These are phyloP conservation scores for Actias luna DNA, from an alignment of 2,888 invertebrate species.

Conservation along the genomic window DNA sequence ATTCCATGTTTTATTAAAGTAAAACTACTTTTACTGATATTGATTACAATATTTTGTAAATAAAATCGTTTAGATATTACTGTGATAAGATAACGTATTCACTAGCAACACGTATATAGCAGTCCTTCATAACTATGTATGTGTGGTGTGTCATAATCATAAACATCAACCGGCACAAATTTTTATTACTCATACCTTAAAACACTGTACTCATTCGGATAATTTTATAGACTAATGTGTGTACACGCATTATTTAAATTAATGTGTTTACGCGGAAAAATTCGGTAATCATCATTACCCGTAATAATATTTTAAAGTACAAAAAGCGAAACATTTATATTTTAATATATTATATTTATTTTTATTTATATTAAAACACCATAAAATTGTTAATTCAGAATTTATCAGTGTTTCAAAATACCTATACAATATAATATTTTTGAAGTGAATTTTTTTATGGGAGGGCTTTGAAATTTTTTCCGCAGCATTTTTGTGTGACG, in stretches of 20 bases:
- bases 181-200: slow-evolving; percentile 1
- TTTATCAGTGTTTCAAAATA: too few relatives aligned
- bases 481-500: too few relatives aligned
- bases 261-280: neutral
- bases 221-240: neutral
- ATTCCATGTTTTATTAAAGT: too few relatives aligned
- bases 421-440: too few relatives aligned
- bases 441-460: too few relatives aligned
- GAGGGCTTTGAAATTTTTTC: too few relatives aligned
- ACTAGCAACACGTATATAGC: neutral
- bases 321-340: too few relatives aligned
- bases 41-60: slow-evolving; percentile 1
- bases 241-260: neutral
- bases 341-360: too few relatives aligned
- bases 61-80: slow-evolving; percentile 4
- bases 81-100: neutral
- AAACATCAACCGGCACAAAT: neutral
- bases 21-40: neutral
- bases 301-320: too few relatives aligned
- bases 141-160: neutral
- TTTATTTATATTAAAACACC: too few relatives aligned
- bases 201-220: neutral
- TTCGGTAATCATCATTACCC: neutral
- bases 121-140: neutral
- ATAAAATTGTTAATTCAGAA: too few relatives aligned